Evolutionary conservation across 2,797 vertebrate species (phyloP), one percentile per base, ranked within the genome.

Genomic region (Betta splendens): DNA sequence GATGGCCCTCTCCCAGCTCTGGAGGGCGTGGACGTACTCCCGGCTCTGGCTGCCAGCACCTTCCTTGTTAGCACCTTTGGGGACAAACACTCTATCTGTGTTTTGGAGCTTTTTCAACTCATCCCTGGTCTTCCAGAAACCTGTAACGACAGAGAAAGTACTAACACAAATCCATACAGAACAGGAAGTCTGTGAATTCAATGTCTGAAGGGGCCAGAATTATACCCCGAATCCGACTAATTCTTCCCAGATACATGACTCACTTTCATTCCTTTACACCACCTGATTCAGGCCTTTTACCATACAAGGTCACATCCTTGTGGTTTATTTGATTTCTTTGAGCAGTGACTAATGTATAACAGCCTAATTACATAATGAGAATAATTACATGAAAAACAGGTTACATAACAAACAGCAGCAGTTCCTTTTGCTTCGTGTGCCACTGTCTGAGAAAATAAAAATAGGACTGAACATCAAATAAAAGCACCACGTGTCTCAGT

Each of bases 1-100:
- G 47, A 95, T 89, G 1, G 96, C 97, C 69, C 89, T 87, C 48
- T 95, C 92, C 98, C 98, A 99, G 74, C 86, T 92, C 72, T 92
- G 92, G 77, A 98, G 88, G 43, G 85, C 69, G 5, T 66, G 61
- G 61, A 54, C 74, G 70, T 97, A 96, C 15, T 93, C 88, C 40
- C 7, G 6, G 1, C 7, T 42, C 0, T 22, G 55, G 17, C 31
- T 21, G 10, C 5, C 25, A 1, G 20, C 16, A 1, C 62, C 55
- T 1, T 52, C 52, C 64, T 89, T 85, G 1, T 21, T 55, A 9
- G 74, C 72, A 60, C 75, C 87, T 28, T 78, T 86, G 12, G 98
- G 98, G 46, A 91, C 72, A 85, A 96, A 99, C 35, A 90, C 59
- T 4, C 77, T 31, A 42, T 95, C 93, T 0, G 80, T 87, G 47